phyloP scores from a whole-genome alignment of 2,113 vertebrate genomes.

The Otocyon megalotis region DNA sequence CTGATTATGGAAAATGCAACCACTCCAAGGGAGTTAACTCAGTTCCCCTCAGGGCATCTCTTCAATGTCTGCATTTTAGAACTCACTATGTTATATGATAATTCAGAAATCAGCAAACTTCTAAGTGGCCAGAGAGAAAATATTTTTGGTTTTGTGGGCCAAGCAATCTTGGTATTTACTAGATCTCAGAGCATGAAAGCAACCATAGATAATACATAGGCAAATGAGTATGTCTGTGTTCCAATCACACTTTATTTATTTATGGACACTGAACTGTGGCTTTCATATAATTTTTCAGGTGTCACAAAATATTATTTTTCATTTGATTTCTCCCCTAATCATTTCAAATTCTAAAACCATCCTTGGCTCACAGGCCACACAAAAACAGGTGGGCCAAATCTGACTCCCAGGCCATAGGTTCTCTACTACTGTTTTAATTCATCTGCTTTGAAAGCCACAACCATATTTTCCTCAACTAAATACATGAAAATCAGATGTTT shows the following conservation, averaged over 20 bases:
- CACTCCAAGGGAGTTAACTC: background rate
- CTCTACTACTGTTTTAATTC: background rate
- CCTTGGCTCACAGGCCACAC: background rate
- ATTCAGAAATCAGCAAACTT: background rate
- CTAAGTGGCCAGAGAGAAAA: background rate
- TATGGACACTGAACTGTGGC: background rate
- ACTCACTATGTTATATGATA: background rate
- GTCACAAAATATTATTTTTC: background rate
- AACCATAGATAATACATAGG: background rate
- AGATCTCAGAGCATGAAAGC: background rate
- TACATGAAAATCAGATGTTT: background rate
- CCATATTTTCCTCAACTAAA: background rate
- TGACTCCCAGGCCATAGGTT: too few relatives aligned
- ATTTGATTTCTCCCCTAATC: background rate
- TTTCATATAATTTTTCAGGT: slow-evolving; percentile 1
- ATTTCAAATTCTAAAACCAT: background rate
- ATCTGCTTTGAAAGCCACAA: background rate
- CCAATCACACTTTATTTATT: background rate
- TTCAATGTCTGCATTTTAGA: background rate
- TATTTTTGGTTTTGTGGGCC: background rate
- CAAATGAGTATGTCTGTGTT: background rate
- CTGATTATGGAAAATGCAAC: slow-evolving; percentile 24
- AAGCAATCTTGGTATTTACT: background rate
- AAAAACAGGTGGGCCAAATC: background rate
- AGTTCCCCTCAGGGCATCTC: background rate